Conservation (phyloP, 2,113 vertebrate species). For the Rhodinocichla rosea region DNA sequence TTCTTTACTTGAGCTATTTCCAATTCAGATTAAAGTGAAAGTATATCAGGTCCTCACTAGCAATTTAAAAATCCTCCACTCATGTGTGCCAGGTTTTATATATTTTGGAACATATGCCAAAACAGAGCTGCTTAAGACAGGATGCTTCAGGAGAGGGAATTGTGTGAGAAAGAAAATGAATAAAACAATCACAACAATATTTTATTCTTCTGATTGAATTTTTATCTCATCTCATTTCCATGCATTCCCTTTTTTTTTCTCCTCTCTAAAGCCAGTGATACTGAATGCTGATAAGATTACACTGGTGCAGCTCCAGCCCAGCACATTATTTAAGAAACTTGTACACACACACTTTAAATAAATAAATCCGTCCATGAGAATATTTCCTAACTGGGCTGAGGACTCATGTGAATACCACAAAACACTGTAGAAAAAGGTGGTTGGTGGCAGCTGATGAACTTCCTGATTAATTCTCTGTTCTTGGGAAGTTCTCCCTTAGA, state of each 20-base stretch:
- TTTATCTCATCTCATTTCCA: slow-evolving; percentile 47
- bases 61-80: slow-evolving; percentile 52
- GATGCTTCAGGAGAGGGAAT: background rate
- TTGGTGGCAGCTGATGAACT: background rate
- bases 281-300: slow-evolving; percentile 6
- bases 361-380: background rate
- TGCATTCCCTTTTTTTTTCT: background rate
- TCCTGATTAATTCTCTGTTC: background rate
- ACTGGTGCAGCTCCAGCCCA: background rate
- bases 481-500: background rate
- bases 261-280: background rate
- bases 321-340: background rate
- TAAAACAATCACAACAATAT: slow-evolving; percentile 43
- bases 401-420: background rate
- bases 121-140: background rate
- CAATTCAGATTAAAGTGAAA: slow-evolving; percentile 52
- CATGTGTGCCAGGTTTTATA: slow-evolving; percentile 9
- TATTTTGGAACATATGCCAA: background rate
- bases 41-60: slow-evolving; percentile 22
- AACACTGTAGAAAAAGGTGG: background rate
- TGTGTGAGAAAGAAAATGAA: slow-evolving; percentile 23
- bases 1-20: slow-evolving; percentile 46
- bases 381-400: background rate
- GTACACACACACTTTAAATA: background rate
- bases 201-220: slow-evolving; percentile 44